Percentiles rank a stretch among this genome's conserved stretches.
phyloP scores from a whole-genome alignment of 2,888 invertebrate species.

The Patella depressa region DNA sequence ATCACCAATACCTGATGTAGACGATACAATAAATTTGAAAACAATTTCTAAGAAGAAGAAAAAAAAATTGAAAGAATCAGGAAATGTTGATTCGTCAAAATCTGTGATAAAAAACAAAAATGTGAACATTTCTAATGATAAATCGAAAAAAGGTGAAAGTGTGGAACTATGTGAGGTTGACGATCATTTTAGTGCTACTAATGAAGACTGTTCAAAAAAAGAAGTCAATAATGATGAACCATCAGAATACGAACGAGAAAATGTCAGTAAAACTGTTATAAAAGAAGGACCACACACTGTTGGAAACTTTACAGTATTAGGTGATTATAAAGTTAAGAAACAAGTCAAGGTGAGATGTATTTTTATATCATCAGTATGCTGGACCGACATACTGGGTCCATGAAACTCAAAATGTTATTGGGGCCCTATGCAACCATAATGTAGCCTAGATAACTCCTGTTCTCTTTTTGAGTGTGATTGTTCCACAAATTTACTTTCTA shows the following conservation, averaged over 20 bases:
- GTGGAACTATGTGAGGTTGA: not conserved
- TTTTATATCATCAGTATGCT: too few relatives aligned
- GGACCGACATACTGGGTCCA: too few relatives aligned
- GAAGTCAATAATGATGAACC: slow-evolving; percentile 26
- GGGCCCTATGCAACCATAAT: too few relatives aligned
- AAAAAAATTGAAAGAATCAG: slow-evolving; percentile 19
- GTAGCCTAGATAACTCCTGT: too few relatives aligned
- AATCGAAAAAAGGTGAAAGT: slow-evolving; percentile 18
- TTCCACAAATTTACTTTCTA: too few relatives aligned
- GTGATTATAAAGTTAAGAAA: slow-evolving; percentile 75
- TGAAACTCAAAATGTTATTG: too few relatives aligned
- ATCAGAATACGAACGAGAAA: slow-evolving; percentile 62
- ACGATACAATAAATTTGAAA: slow-evolving; percentile 7
- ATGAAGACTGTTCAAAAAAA: slow-evolving; percentile 3
- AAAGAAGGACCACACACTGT: slow-evolving; percentile 47
- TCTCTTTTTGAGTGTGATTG: too few relatives aligned
- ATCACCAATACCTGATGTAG: not conserved
- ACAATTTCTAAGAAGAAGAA: slow-evolving; percentile 27
- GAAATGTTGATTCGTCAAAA: slow-evolving; percentile 12
- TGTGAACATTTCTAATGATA: slow-evolving; percentile 17
- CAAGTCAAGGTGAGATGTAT: slow-evolving; percentile 55
- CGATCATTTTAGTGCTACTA: slow-evolving; percentile 20
- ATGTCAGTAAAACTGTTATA: not conserved
- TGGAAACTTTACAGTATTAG: slow-evolving; percentile 79
- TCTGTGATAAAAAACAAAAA: slow-evolving; percentile 16